phyloP scores from a whole-genome alignment of 2,113 vertebrate genomes.

The Turnix velox region DNA sequence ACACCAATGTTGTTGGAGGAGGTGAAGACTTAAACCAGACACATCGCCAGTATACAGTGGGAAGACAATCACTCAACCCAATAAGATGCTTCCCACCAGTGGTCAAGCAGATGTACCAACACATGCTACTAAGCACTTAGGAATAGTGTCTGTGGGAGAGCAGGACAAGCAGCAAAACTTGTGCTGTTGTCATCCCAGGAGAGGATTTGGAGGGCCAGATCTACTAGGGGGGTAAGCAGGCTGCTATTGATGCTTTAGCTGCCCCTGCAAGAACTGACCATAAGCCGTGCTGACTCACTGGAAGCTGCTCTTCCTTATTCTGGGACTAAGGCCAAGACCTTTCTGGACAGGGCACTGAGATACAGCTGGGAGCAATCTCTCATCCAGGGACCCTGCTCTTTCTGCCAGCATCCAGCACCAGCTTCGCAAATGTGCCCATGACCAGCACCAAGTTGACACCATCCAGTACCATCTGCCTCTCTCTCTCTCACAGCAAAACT shows the following conservation, averaged over 20 bases:
- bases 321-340: background rate
- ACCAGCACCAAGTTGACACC: background rate
- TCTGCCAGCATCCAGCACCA: background rate
- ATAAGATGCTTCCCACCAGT: background rate
- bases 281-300: background rate
- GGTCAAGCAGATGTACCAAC: background rate
- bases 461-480: background rate
- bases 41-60: fast-evolving
- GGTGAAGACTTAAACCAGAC: background rate
- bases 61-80: background rate
- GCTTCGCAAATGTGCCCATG: background rate
- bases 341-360: background rate
- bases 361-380: background rate
- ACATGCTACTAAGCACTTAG: background rate
- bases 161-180: background rate
- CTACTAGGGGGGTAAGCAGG: fast-evolving
- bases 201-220: background rate
- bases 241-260: background rate
- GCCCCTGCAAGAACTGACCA: fast-evolving
- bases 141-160: background rate
- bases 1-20: fast-evolving
- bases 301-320: background rate
- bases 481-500: background rate
- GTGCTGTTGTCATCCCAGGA: background rate
- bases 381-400: background rate